A percentile compares a stretch with the other conserved stretches of the same genome.
These are phyloP conservation scores for human DNA, from an alignment of 2,113 vertebrate genomes.

Conservation along the genomic window GRCh38 chr20:17317501-17318000, in stretches of 20 bases:
- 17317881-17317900: neutral
- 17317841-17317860: neutral
- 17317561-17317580: conserved; percentile 28
- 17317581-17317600: conserved; percentile 19
- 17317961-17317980: neutral
- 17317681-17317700: conserved; percentile 42
- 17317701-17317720: conserved; percentile 29
- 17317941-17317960: conserved; percentile 25
- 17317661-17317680: conserved; percentile 6
- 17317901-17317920: conserved; percentile 1
- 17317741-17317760: neutral
- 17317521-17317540: conserved; percentile 55
- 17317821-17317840: neutral
- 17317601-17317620: neutral
- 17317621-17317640: neutral
- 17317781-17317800: neutral
- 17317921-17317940: neutral
- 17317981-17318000: neutral
- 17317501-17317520: neutral
- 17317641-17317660: neutral
- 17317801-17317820: neutral
- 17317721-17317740: conserved; percentile 54
- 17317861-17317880: neutral
- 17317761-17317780: neutral
- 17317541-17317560: conserved; percentile 42